Conservation (phyloP, 2,888 invertebrate genomes). For the Synergus laeviventris region DNA sequence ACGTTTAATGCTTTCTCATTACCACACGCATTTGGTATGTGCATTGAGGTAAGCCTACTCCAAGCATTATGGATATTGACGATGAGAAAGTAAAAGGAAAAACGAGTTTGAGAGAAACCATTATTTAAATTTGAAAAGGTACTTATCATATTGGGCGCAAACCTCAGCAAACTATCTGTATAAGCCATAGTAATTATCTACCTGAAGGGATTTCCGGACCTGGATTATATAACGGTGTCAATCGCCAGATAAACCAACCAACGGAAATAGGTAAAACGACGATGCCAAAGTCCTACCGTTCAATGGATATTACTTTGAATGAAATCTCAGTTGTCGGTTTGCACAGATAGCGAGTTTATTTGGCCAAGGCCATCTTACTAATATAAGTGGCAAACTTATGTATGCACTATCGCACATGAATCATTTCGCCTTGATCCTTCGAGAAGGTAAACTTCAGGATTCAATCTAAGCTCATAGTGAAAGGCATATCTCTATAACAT, state of each 20-base stretch:
- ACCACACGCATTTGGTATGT: constrained; percentile 33
- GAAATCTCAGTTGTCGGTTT: constrained; percentile 36
- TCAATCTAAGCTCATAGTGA: constrained; percentile 12
- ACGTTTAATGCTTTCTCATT: constrained; percentile 33
- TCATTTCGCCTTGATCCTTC: constrained; percentile 49
- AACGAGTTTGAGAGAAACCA: constrained; percentile 6
- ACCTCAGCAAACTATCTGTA: background rate
- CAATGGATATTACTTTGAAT: background rate
- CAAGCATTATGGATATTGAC: background rate
- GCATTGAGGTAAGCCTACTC: constrained; percentile 23
- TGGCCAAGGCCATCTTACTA: constrained; percentile 52
- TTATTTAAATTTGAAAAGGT: constrained; percentile 7
- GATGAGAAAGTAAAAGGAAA: constrained; percentile 33
- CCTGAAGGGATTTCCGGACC: constrained; percentile 48
- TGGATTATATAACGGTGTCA: constrained; percentile 54
- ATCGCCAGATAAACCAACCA: constrained; percentile 48
- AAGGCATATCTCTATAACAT: constrained; percentile 1
- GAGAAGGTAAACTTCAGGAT: constrained; percentile 36
- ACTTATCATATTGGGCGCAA: background rate
- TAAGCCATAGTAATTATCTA: background rate
- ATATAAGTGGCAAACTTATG: constrained; percentile 39
- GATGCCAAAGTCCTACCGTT: constrained; percentile 32
- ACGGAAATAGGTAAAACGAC: constrained; percentile 47
- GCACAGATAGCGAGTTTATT: constrained; percentile 49
- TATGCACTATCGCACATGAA: constrained; percentile 42